Evolutionary conservation across 2,888 invertebrate species (phyloP).

Genomic region (Cryptus viduatorius): DNA sequence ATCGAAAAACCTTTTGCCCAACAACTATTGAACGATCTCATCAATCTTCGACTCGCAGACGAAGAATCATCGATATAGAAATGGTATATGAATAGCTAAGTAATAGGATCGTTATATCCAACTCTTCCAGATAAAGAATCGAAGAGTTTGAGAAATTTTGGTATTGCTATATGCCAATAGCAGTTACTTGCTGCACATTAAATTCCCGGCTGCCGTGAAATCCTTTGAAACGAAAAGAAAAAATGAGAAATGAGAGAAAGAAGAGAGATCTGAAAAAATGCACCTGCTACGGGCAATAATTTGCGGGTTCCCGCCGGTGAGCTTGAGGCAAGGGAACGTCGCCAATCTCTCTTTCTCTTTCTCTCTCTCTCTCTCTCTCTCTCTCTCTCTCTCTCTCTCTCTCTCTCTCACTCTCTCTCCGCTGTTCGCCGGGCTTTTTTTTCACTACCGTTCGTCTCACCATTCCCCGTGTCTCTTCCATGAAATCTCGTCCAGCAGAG

Average conservation of each 20-base stretch:
- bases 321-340: slow-evolving; percentile 54
- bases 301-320: slow-evolving; percentile 72
- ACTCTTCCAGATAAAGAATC: slow-evolving; percentile 38
- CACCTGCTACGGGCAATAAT: slow-evolving; percentile 82
- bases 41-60: neutral
- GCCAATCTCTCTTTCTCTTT: slow-evolving; percentile 51
- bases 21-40: neutral
- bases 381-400: too few species aligned
- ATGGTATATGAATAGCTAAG: neutral
- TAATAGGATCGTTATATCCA: slow-evolving; percentile 29
- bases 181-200: slow-evolving; percentile 44
- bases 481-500: slow-evolving; percentile 67
- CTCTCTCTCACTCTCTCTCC: slow-evolving; percentile 39
- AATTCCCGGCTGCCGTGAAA: slow-evolving; percentile 38
- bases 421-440: slow-evolving; percentile 39
- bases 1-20: neutral
- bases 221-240: slow-evolving; percentile 33
- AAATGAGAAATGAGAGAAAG: slow-evolving; percentile 34
- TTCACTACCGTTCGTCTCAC: slow-evolving; percentile 47
- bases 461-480: slow-evolving; percentile 63
- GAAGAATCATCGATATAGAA: neutral
- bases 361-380: too few species aligned
- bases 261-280: slow-evolving; percentile 77
- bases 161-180: slow-evolving; percentile 21
- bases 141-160: slow-evolving; percentile 2